These are phyloP conservation scores for Drusus annulatus DNA, from an alignment of 1,140 invertebrate genomes.

Conservation along the genomic window DNA sequence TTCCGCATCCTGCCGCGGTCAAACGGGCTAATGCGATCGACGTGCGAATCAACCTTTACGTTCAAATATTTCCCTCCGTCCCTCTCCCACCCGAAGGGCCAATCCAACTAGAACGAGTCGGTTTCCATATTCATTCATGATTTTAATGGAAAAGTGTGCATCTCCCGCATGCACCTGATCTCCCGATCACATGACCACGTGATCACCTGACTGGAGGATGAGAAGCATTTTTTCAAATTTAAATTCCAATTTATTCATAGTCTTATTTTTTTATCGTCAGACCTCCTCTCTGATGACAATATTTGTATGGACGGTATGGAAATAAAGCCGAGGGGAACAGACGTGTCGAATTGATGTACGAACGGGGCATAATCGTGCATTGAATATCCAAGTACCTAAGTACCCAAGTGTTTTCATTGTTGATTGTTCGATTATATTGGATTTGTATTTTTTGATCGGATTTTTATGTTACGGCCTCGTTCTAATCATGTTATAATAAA, in stretches of 20 bases:
- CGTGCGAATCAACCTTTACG: conserved; percentile 54
- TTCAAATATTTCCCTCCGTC: conserved; percentile 31
- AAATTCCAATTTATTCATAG: conserved; percentile 57
- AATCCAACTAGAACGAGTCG: conserved; percentile 19
- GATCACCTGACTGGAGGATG: conserved; percentile 31
- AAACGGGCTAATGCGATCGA: conserved; percentile 47
- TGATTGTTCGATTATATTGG: background rate
- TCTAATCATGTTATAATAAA: too few species aligned
- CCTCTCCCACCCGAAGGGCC: background rate
- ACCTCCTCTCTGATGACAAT: conserved; percentile 52
- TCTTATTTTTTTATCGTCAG: conserved; percentile 43
- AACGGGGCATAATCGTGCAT: conserved; percentile 45
- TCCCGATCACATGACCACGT: conserved; percentile 28
- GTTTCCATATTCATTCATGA: conserved; percentile 50
- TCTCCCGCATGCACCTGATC: conserved; percentile 47
- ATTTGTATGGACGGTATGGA: conserved; percentile 55
- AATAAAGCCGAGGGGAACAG: conserved; percentile 51
- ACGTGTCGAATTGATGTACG: conserved; percentile 54
- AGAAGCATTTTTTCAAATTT: conserved; percentile 41
- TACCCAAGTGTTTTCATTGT: conserved; percentile 7
- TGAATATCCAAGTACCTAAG: conserved; percentile 33
- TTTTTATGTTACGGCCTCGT: conserved; percentile 12
- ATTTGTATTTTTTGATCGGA: conserved; percentile 14
- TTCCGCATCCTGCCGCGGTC: conserved; percentile 18
- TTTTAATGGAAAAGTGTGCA: conserved; percentile 46